Conservation (phyloP, 2,888 invertebrate genomes). For the Pyrrhosoma nymphula region DNA sequence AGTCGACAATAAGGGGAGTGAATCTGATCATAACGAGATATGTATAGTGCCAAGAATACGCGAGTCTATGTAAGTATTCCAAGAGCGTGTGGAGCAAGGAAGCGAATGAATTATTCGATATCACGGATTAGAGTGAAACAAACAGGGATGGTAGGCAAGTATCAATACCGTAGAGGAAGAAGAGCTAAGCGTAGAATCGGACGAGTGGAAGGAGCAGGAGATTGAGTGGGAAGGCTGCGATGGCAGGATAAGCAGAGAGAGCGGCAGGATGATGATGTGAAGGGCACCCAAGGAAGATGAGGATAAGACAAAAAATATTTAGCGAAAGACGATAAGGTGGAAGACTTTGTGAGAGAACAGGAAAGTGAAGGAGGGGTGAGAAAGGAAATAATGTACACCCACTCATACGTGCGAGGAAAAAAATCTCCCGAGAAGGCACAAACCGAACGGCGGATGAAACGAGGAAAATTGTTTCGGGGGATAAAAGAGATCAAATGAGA, state of each 20-base stretch:
- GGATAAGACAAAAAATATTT: background rate
- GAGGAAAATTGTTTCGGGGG: slow-evolving; percentile 11
- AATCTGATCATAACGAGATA: too few relatives aligned
- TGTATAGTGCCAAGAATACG: too few relatives aligned
- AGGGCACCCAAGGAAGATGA: background rate
- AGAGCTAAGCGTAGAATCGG: background rate
- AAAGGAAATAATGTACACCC: background rate
- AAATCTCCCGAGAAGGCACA: background rate
- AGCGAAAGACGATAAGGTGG: background rate
- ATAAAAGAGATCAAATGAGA: slow-evolving; percentile 15
- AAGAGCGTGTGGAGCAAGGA: background rate
- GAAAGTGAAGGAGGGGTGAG: background rate
- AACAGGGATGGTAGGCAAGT: background rate
- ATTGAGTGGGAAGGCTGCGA: background rate
- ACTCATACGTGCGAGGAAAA: background rate
- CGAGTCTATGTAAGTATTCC: too few relatives aligned
- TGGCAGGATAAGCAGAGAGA: too few relatives aligned
- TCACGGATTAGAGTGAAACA: background rate
- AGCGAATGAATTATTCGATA: background rate
- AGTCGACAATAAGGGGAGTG: too few relatives aligned
- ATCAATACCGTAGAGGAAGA: background rate
- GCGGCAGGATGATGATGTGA: too few relatives aligned
- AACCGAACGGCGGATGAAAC: background rate
- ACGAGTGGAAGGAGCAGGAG: background rate
- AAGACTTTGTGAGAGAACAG: background rate